These are phyloP conservation scores for Prolemur simus DNA, from an alignment of 2,113 vertebrate genomes.

Conservation along the genomic window DNA sequence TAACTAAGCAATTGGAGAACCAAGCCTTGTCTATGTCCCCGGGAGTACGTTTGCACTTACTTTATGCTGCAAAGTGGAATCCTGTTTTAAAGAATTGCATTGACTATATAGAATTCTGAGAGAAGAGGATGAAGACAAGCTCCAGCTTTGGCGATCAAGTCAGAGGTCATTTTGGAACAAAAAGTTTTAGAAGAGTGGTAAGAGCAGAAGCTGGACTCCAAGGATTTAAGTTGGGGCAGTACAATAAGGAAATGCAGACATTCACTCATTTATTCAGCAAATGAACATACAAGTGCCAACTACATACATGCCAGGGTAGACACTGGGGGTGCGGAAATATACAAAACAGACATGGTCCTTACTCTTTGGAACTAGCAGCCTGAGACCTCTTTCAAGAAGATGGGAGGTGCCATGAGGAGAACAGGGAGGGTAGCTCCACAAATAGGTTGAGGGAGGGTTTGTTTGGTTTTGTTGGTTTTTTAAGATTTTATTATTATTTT, in stretches of 20 bases:
- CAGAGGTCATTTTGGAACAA: not conserved
- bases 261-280: not conserved
- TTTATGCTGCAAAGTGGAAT: not conserved
- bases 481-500: not conserved
- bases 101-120: not conserved
- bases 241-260: not conserved
- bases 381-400: not conserved
- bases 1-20: not conserved
- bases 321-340: not conserved
- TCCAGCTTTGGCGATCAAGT: not conserved
- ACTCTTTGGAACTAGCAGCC: not conserved
- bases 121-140: not conserved
- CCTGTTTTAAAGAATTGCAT: not conserved
- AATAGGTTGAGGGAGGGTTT: not conserved
- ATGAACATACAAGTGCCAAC: not conserved
- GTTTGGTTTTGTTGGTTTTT: not conserved
- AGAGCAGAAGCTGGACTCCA: not conserved
- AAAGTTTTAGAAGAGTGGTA: not conserved
- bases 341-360: not conserved
- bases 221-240: not conserved
- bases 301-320: not conserved
- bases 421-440: not conserved
- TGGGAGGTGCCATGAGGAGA: not conserved
- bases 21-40: not conserved
- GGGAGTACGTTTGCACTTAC: not conserved